phyloP scores from a whole-genome alignment of 1,140 invertebrate genomes.

The Rhyacophila brunnea region DNA sequence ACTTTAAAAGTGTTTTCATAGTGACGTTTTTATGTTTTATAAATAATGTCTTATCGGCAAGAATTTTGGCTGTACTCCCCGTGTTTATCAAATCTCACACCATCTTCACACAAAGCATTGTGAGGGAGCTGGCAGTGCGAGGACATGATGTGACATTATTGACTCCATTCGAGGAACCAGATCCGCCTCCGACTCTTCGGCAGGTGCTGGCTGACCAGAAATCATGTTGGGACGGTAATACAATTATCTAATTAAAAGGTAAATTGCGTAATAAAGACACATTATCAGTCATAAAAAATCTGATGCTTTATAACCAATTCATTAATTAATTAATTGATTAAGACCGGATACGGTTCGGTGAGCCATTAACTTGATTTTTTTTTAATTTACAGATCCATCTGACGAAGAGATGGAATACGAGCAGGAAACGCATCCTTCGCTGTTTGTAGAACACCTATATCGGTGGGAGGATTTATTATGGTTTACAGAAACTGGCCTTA shows the following conservation, averaged over 20 bases:
- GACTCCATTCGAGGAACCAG: slow-evolving; percentile 47
- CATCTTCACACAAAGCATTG: slow-evolving; percentile 56
- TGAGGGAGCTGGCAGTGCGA: slow-evolving; percentile 53
- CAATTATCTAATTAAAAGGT: not conserved
- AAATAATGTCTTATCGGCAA: slow-evolving; percentile 32
- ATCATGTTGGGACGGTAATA: slow-evolving; percentile 48
- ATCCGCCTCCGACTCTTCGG: slow-evolving; percentile 51
- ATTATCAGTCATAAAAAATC: no score
- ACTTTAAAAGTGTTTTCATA: no score
- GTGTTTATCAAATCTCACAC: slow-evolving; percentile 52
- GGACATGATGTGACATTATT: slow-evolving; percentile 64
- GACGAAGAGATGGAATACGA: slow-evolving; percentile 20
- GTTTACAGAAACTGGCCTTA: slow-evolving; percentile 29
- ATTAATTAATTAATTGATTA: no score
- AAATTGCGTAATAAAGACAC: no score
- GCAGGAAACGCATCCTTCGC: slow-evolving; percentile 7
- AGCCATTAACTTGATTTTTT: no score
- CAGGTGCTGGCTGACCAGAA: slow-evolving; percentile 52
- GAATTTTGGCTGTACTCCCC: slow-evolving; percentile 45
- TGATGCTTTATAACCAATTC: no score
- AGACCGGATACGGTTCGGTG: no score
- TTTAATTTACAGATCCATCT: slow-evolving; percentile 11
- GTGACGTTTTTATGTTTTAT: no score
- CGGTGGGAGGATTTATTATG: slow-evolving; percentile 24
- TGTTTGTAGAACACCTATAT: slow-evolving; percentile 21